Evolutionary conservation across 30 jellyfish, hydroid and myxozoan species (phyloP).

Genomic region (Cassiopea xamachana): DNA sequence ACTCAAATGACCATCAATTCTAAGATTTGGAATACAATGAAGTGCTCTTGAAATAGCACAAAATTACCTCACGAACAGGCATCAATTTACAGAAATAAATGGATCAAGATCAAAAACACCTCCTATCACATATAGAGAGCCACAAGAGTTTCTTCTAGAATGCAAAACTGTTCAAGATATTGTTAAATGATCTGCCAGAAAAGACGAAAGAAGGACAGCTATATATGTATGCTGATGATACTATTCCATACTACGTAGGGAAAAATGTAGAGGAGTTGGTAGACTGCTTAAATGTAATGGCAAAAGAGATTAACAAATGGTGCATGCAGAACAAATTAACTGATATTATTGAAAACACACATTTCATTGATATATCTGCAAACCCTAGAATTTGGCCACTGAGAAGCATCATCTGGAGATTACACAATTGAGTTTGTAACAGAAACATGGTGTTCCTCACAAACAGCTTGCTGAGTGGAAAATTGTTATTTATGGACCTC

Average conservation of each 20-base stretch:
- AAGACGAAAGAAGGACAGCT: slow-evolving; percentile 23
- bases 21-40: slow-evolving; percentile 35
- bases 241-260: not conserved
- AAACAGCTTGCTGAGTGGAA: too few relatives aligned
- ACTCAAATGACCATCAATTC: slow-evolving; percentile 13
- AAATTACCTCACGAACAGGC: slow-evolving; percentile 41
- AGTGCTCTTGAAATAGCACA: slow-evolving; percentile 8
- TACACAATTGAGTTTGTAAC: too few relatives aligned
- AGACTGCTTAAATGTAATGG: not conserved
- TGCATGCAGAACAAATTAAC: slow-evolving; percentile 12
- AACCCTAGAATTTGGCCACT: too few relatives aligned
- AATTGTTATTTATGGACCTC: too few relatives aligned
- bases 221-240: slow-evolving; percentile 39
- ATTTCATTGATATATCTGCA: too few relatives aligned
- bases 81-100: slow-evolving; percentile 24
- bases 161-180: not conserved
- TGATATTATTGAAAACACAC: not conserved
- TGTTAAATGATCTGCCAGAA: slow-evolving; percentile 39
- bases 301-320: slow-evolving; percentile 27
- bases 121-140: slow-evolving; percentile 21
- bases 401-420: too few relatives aligned
- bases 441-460: too few relatives aligned
- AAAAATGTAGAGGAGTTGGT: not conserved
- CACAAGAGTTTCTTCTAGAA: slow-evolving; percentile 43
- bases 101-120: slow-evolving; percentile 38